Conservation (phyloP, 92 coral and sea anemone species). For the Porites divaricata region DNA sequence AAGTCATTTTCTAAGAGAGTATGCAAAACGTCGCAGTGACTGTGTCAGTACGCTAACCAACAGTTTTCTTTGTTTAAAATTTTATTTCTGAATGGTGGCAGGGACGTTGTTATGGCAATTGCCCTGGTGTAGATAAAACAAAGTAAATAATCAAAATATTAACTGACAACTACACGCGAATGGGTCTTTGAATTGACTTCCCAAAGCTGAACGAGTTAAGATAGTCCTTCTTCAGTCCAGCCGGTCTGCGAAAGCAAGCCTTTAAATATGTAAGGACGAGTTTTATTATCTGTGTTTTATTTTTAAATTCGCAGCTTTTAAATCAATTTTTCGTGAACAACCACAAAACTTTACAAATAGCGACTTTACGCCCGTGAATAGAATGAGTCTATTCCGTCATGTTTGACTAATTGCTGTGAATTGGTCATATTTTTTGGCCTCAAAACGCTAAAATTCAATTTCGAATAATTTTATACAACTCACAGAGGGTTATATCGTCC, state of each 20-base stretch:
- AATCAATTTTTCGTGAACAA: background rate
- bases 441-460: background rate
- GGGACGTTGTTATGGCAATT: conserved; percentile 33
- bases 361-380: background rate
- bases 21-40: background rate
- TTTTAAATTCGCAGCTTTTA: background rate
- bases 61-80: background rate
- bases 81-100: conserved; percentile 8
- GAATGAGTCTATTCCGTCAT: too few relatives aligned
- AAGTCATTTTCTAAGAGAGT: background rate
- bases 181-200: background rate
- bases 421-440: too few relatives aligned
- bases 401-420: too few relatives aligned
- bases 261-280: conserved; percentile 22
- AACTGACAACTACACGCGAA: conserved; percentile 10
- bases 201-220: background rate
- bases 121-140: conserved; percentile 14
- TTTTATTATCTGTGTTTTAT: background rate
- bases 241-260: background rate
- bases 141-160: conserved; percentile 37
- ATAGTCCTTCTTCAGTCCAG: background rate
- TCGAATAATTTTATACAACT: background rate
- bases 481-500: background rate
- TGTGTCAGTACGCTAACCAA: background rate
- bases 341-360: background rate